Conservation (phyloP, 2,888 invertebrate genomes). For the Lampropteryx suffumata region DNA sequence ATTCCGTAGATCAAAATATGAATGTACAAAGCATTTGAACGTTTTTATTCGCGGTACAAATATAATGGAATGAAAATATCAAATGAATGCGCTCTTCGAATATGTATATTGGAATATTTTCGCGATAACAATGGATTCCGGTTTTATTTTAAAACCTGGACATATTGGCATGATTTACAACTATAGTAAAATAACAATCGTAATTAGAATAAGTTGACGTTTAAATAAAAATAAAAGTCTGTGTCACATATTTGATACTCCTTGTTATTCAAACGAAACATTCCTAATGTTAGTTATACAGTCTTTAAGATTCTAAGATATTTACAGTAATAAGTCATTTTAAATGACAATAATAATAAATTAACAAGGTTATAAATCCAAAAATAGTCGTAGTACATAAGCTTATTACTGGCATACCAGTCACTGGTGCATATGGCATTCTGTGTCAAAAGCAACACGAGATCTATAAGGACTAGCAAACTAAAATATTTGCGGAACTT, state of each 20-base stretch:
- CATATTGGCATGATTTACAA: slow-evolving; percentile 8
- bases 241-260: slow-evolving; percentile 27
- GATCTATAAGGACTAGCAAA: too few species aligned
- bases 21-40: neutral
- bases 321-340: slow-evolving; percentile 69
- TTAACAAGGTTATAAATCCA: slow-evolving; percentile 22
- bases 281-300: slow-evolving; percentile 60
- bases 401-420: too few species aligned
- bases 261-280: slow-evolving; percentile 13
- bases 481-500: too few species aligned
- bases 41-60: neutral
- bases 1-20: too few species aligned
- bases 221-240: neutral
- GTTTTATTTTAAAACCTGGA: slow-evolving; percentile 7
- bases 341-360: slow-evolving; percentile 57
- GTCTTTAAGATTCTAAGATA: slow-evolving; percentile 78
- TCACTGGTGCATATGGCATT: too few species aligned
- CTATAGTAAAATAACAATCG: neutral
- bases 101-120: neutral
- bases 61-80: slow-evolving; percentile 7
- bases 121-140: slow-evolving; percentile 8
- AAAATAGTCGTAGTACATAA: neutral
- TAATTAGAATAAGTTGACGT: too few species aligned
- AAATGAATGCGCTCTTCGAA: neutral
- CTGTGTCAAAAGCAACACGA: too few species aligned